These are phyloP conservation scores for Prosopocoilus inquinatus DNA, from an alignment of 2,888 invertebrate species.

Conservation along the genomic window DNA sequence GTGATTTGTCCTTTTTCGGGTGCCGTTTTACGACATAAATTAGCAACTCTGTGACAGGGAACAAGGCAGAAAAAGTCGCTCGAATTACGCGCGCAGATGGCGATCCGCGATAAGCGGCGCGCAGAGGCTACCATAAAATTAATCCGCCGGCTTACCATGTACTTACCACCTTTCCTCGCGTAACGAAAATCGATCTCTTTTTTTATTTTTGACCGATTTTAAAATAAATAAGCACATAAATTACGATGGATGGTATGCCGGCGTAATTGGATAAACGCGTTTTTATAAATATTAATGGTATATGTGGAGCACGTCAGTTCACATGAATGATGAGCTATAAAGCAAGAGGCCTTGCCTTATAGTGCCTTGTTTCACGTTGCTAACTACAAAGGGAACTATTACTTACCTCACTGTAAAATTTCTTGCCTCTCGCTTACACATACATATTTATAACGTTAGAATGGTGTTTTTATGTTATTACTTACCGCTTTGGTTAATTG, in stretches of 20 bases:
- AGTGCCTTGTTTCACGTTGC: constrained; percentile 16
- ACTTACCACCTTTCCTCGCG: constrained; percentile 1
- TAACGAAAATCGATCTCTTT: neutral
- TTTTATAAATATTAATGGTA: constrained; percentile 27
- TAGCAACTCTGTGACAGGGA: neutral
- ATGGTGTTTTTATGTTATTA: too few species aligned
- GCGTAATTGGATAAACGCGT: constrained; percentile 25
- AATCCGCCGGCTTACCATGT: neutral
- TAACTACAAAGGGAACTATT: neutral
- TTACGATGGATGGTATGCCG: neutral
- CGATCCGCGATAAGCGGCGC: neutral
- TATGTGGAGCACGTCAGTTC: constrained; percentile 23
- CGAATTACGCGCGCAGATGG: constrained; percentile 1
- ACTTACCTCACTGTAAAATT: too few species aligned
- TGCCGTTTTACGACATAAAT: neutral
- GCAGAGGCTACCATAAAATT: neutral
- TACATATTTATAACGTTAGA: too few species aligned
- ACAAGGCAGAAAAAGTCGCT: neutral
- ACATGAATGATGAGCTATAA: constrained; percentile 21
- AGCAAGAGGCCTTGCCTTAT: too few species aligned
- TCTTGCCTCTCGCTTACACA: too few species aligned
- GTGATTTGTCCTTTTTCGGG: neutral
- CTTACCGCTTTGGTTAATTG: too few species aligned
- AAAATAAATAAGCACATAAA: constrained; percentile 2
- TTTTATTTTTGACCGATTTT: neutral